These are phyloP conservation scores for Apis laboriosa DNA, from an alignment of 1,140 invertebrate genomes.

Conservation along the genomic window DNA sequence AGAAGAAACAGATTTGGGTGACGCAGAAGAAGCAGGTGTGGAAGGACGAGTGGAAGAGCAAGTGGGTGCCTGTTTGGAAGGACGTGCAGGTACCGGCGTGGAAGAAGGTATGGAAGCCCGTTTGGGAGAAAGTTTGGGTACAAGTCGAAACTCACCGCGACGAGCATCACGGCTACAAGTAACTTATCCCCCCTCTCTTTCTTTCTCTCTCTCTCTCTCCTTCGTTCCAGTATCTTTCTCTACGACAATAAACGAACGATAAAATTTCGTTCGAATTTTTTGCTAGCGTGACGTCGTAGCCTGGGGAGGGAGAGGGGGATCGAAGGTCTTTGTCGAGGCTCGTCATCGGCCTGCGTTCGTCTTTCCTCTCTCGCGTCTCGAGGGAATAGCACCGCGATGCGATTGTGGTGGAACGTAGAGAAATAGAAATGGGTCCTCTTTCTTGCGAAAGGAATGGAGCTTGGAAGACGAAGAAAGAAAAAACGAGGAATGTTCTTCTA, in stretches of 20 bases:
- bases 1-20: conserved; percentile 90
- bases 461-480: background rate
- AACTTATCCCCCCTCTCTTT: background rate
- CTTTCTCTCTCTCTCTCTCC: background rate
- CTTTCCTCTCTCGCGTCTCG: background rate
- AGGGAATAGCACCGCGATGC: too few species aligned
- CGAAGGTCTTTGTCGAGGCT: conserved; percentile 11
- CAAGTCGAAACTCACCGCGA: conserved; percentile 82
- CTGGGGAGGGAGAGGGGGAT: too few species aligned
- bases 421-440: background rate
- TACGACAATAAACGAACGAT: background rate
- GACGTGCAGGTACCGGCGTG: conserved; percentile 86
- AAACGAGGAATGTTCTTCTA: too few species aligned
- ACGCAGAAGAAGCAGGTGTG: conserved; percentile 89
- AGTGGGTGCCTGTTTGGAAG: conserved; percentile 88
- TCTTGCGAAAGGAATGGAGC: background rate
- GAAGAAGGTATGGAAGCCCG: conserved; percentile 88
- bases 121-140: conserved; percentile 90
- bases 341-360: background rate
- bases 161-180: conserved; percentile 73
- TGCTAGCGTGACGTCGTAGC: background rate
- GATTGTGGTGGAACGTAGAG: background rate
- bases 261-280: conserved; percentile 7
- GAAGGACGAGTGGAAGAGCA: conserved; percentile 89
- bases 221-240: background rate